Evolutionary conservation across 64 coral and sea anemone genomes (phyloP).

Genomic region (Dendronephthya gigantea): DNA sequence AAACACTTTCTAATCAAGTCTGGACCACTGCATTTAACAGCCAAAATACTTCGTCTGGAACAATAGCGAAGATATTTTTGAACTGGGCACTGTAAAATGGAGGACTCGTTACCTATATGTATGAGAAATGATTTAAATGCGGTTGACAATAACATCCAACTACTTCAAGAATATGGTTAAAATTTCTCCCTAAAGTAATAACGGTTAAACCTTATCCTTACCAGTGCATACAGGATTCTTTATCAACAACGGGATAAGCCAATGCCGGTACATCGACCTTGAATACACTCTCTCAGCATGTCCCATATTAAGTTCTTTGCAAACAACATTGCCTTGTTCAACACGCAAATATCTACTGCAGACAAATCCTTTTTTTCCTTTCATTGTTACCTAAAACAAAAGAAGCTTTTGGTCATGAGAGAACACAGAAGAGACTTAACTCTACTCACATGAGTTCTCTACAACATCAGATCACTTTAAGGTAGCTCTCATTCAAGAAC

Average conservation of each 20-base stretch:
- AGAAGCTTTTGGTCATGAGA: neutral
- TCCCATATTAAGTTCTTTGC: neutral
- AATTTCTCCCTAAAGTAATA: too few species aligned
- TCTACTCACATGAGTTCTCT: too few species aligned
- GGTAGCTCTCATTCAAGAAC: too few species aligned
- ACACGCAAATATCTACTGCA: neutral
- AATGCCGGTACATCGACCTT: neutral
- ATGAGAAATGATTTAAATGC: neutral
- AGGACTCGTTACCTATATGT: neutral
- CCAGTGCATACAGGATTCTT: neutral
- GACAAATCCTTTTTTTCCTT: neutral
- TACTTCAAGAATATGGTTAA: too few species aligned
- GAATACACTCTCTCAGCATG: neutral
- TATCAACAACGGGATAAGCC: neutral
- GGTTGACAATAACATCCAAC: neutral
- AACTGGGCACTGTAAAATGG: neutral
- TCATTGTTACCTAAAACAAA: neutral
- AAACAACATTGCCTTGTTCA: neutral
- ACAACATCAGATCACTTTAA: too few species aligned
- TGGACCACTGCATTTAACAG: constrained; percentile 7
- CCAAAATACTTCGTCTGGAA: neutral
- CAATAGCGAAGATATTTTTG: neutral
- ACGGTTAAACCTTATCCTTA: neutral
- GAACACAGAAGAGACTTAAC: too few species aligned
- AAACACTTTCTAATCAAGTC: neutral